These are phyloP conservation scores for honey bee (Apis mellifera) DNA, from an alignment of 1,140 invertebrate species.

Conservation along the genomic window DNA sequence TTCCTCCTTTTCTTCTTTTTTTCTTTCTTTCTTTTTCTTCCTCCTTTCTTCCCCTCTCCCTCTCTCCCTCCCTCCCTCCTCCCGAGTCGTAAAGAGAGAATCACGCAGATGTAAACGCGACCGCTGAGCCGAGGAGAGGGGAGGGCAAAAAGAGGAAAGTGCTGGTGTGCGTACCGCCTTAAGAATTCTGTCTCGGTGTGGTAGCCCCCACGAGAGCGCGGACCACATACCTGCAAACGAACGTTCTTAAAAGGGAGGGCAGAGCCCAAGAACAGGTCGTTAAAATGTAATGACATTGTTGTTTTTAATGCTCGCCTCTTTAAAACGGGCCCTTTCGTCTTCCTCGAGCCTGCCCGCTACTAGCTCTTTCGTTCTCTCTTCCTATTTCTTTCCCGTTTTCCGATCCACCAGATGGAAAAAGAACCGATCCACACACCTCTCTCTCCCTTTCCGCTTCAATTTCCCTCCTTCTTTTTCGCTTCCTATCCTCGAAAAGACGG, in stretches of 20 bases:
- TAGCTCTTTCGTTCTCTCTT: slow-evolving; percentile 37
- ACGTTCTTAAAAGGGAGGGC: slow-evolving; percentile 69
- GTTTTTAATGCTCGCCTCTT: slow-evolving; percentile 75
- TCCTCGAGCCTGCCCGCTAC: slow-evolving; percentile 57
- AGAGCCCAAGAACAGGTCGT: slow-evolving; percentile 74
- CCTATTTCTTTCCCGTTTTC: slow-evolving; percentile 46
- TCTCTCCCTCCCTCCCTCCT: neutral
- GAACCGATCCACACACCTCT: slow-evolving; percentile 14
- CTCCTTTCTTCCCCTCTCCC: too few relatives aligned
- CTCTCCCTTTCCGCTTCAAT: neutral
- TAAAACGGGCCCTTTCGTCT: slow-evolving; percentile 69
- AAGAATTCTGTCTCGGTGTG: slow-evolving; percentile 39
- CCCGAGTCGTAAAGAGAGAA: neutral
- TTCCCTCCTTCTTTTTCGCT: neutral
- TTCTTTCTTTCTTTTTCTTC: too few relatives aligned
- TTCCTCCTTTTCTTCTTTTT: too few relatives aligned
- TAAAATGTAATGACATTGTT: slow-evolving; percentile 78
- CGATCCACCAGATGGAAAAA: slow-evolving; percentile 11
- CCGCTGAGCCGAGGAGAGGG: too few relatives aligned
- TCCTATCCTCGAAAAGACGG: too few relatives aligned
- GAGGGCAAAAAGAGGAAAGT: neutral
- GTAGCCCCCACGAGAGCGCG: slow-evolving; percentile 46
- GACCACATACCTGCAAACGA: slow-evolving; percentile 72
- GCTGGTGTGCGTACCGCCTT: slow-evolving; percentile 49
- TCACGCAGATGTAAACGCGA: neutral